Evolutionary conservation across 2,113 vertebrate genomes (phyloP).

Genomic region (Dascyllus trimaculatus): DNA sequence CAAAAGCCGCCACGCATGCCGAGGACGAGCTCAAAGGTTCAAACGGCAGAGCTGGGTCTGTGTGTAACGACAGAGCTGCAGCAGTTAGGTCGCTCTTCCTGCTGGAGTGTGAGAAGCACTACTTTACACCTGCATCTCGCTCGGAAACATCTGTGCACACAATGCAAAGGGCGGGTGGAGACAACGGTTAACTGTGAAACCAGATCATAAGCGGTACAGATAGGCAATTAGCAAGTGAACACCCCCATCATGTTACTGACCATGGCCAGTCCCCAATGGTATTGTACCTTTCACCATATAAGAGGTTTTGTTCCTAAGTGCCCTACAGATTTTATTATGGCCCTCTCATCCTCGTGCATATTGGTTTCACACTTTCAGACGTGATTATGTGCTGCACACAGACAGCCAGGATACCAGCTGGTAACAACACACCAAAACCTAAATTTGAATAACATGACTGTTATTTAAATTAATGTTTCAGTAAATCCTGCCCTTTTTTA

Average conservation of each 20-base stretch:
- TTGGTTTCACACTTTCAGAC: slow-evolving; percentile 43
- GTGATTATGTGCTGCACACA: slow-evolving; percentile 33
- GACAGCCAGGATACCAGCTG: slow-evolving; percentile 23
- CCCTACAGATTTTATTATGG: slow-evolving; percentile 37
- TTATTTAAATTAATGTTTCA: slow-evolving; percentile 33
- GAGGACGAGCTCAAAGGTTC: slow-evolving; percentile 14
- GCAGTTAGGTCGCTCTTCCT: slow-evolving; percentile 70
- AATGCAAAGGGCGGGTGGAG: slow-evolving; percentile 57
- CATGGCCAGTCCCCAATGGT: slow-evolving; percentile 10
- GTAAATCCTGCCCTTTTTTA: background rate
- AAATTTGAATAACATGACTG: background rate
- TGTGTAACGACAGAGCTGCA: slow-evolving; percentile 45
- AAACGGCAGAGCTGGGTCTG: slow-evolving; percentile 11
- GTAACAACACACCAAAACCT: slow-evolving; percentile 1
- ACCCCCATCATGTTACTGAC: slow-evolving; percentile 37
- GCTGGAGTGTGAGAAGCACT: slow-evolving; percentile 57
- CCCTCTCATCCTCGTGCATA: slow-evolving; percentile 18
- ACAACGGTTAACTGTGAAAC: slow-evolving; percentile 70
- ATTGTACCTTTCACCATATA: slow-evolving; percentile 16
- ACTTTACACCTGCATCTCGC: slow-evolving; percentile 71
- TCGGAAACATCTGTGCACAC: slow-evolving; percentile 75
- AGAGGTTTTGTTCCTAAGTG: slow-evolving; percentile 44
- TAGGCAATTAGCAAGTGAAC: slow-evolving; percentile 47
- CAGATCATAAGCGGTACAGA: slow-evolving; percentile 50
- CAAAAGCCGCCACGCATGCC: slow-evolving; percentile 19